phyloP scores from a whole-genome alignment of 2,888 invertebrate genomes.

The Eilema depressum region DNA sequence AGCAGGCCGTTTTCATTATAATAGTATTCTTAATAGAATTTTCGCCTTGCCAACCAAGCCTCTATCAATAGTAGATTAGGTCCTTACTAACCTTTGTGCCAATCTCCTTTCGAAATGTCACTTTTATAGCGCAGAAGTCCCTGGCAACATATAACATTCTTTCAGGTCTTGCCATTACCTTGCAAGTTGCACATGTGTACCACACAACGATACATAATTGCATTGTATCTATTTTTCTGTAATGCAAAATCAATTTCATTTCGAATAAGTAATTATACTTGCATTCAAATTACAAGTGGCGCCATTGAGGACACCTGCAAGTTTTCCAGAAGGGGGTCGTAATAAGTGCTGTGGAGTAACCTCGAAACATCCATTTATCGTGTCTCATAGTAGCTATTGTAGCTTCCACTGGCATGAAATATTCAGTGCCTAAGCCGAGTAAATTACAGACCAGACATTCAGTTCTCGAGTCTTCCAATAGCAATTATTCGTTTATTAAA shows the following conservation, averaged over 20 bases:
- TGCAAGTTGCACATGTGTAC: no score
- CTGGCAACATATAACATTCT: slow-evolving; percentile 60
- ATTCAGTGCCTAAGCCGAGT: slow-evolving; percentile 69
- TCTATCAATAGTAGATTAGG: slow-evolving; percentile 73
- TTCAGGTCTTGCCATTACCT: no score
- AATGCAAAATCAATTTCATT: slow-evolving; percentile 10
- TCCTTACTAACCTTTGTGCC: slow-evolving; percentile 61
- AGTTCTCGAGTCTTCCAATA: slow-evolving; percentile 56
- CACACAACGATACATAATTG: no score
- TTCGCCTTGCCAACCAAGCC: slow-evolving; percentile 52
- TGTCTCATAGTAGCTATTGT: slow-evolving; percentile 45
- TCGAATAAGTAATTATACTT: slow-evolving; percentile 32
- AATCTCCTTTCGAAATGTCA: slow-evolving; percentile 63
- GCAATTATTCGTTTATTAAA: slow-evolving; percentile 71
- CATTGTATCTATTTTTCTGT: no score
- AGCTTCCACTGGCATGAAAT: slow-evolving; percentile 79
- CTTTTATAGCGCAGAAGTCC: slow-evolving; percentile 60
- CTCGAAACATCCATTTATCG: slow-evolving; percentile 52
- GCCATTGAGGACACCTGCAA: slow-evolving; percentile 64
- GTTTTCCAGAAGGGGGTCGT: slow-evolving; percentile 56
- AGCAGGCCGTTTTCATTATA: slow-evolving; percentile 4
- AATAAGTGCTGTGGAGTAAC: slow-evolving; percentile 50
- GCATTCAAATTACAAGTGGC: slow-evolving; percentile 40
- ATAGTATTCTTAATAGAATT: slow-evolving; percentile 60
- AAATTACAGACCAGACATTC: slow-evolving; percentile 77